Base-by-base conservation (phyloP, 2,113 vertebrate species). In the Albula glossodonta region DNA sequence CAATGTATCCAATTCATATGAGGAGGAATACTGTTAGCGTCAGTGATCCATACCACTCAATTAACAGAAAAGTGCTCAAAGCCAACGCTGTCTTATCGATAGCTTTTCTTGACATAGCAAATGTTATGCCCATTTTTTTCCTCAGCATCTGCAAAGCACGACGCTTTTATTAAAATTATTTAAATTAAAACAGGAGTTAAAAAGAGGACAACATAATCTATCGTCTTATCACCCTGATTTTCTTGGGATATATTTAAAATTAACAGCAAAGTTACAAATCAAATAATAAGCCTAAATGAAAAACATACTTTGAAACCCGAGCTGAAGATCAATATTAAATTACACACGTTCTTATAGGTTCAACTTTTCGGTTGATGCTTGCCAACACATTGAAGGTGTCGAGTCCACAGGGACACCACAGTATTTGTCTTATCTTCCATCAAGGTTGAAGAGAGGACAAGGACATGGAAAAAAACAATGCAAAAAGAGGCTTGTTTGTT, bases 361-460 rank as follows among this genome's bases (percentile, higher is more conserved):
- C 6, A 15, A 66, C 60, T 5, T 66, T 66, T 66, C 60, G 6
- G 60, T 5, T 5, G 60, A 5, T 66, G 22, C 60, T 66, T 66
- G n/a, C n/a, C 9, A 74, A 74, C n/a, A 31, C 70, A 74, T 31
- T 31, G n/a, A 74, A 74, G 70, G 70, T 74, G 63, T 7, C n/a
- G 63, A 70, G 63, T 70, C 63, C 19, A 70, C 63, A 70, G 63
- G 19, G 22, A 31, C n/a, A n/a, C n/a, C 5, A 74, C n/a, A 13
- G 17, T 82, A 51, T 56, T 53, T 10, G 11, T 57, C 17, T 82
- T 57, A 82, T 82, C 53, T 82, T 56, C 19, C 22, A n/a, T 15
- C 31, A 86, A 86, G 56, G 50, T 82, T 83, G 48, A 80, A 51
- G 12, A 82, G 78, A 86, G 41, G 84, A 83, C 77, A 84, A 87